Conservation (phyloP, 2,113 vertebrate genomes). For the Martes martes region DNA sequence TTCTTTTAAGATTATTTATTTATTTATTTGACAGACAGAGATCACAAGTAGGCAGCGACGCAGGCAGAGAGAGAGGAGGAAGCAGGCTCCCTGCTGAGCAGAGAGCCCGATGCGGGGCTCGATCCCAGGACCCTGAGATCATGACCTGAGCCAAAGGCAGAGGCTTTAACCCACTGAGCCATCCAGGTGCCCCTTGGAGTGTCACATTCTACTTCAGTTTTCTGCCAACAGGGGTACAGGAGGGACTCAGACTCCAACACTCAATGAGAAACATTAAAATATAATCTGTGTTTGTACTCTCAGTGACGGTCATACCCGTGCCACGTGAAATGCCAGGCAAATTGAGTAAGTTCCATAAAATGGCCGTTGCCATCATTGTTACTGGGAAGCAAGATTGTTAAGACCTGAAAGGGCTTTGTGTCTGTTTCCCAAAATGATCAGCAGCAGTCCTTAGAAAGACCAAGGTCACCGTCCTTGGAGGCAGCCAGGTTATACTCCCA, state of each 20-base stretch:
- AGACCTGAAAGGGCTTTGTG: not conserved
- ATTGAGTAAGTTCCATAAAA: not conserved
- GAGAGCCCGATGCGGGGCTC: too few species aligned
- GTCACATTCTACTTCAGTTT: not conserved
- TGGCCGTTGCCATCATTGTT: not conserved
- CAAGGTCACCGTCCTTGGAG: not conserved
- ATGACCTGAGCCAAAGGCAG: too few species aligned
- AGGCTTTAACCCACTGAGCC: too few species aligned
- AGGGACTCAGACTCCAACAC: not conserved
- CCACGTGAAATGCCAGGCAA: not conserved
- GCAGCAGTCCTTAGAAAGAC: not conserved
- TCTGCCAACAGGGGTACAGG: not conserved
- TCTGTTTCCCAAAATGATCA: not conserved
- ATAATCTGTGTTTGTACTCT: not conserved
- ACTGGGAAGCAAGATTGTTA: not conserved
- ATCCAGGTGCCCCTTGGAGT: not conserved
- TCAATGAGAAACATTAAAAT: not conserved
- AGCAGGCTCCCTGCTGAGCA: too few species aligned
- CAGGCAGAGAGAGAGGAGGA: too few species aligned
- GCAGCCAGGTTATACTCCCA: not conserved
- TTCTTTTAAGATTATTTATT: too few species aligned
- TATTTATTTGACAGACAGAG: too few species aligned
- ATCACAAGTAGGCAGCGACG: too few species aligned
- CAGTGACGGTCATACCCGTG: not conserved
- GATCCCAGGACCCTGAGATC: too few species aligned